phyloP scores from a whole-genome alignment of 2,113 vertebrate species.

The Oreochromis tanganicae region DNA sequence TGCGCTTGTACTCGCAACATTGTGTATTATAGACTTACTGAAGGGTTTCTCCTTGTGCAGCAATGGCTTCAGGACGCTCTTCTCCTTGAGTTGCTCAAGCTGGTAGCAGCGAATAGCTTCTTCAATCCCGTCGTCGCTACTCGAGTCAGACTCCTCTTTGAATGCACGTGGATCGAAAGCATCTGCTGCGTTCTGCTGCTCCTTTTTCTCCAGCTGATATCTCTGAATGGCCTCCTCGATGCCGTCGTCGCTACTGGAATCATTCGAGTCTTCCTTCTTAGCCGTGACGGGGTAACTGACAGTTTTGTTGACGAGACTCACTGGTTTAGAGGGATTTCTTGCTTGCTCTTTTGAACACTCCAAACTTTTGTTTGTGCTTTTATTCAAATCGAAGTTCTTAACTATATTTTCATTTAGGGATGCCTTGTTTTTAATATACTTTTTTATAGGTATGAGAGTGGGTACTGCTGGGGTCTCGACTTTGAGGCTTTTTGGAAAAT shows the following conservation, averaged over 20 bases:
- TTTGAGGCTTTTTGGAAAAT: slow-evolving; percentile 47
- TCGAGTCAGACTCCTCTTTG: slow-evolving; percentile 75
- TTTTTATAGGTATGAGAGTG: slow-evolving; percentile 45
- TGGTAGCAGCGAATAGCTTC: slow-evolving; percentile 91
- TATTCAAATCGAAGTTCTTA: slow-evolving; percentile 35
- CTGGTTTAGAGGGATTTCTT: slow-evolving; percentile 4
- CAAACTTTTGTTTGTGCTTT: slow-evolving; percentile 17
- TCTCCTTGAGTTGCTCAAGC: slow-evolving; percentile 79
- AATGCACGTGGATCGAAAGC: not conserved
- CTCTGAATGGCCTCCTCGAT: slow-evolving; percentile 93
- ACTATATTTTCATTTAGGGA: slow-evolving; percentile 42
- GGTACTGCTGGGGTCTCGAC: slow-evolving; percentile 8
- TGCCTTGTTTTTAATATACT: slow-evolving; percentile 60
- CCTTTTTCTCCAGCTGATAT: slow-evolving; percentile 83
- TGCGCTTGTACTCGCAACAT: slow-evolving; percentile 8
- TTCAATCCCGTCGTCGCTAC: slow-evolving; percentile 90
- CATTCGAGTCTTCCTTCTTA: slow-evolving; percentile 49
- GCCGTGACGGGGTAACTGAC: not conserved
- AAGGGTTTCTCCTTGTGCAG: slow-evolving; percentile 32
- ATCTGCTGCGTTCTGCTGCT: slow-evolving; percentile 49
- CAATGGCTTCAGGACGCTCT: slow-evolving; percentile 30
- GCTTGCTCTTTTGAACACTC: not conserved
- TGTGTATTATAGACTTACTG: slow-evolving; percentile 17
- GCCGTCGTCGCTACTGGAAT: slow-evolving; percentile 83
- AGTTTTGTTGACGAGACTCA: not conserved